These are phyloP conservation scores for Thamnophis sirtalis DNA, from an alignment of 2,113 vertebrate genomes.

Conservation along the genomic window DNA sequence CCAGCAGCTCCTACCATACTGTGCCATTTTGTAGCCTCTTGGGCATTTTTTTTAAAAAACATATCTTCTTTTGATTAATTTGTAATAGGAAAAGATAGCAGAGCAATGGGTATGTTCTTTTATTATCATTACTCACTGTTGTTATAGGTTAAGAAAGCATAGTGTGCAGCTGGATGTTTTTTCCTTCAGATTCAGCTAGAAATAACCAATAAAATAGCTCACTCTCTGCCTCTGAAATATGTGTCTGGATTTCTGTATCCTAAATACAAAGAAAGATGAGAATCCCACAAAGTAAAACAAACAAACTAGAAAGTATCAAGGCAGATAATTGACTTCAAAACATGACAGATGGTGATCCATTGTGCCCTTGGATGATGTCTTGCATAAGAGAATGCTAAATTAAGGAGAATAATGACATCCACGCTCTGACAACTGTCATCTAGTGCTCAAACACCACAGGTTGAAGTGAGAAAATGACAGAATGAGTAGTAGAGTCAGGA, in stretches of 20 bases:
- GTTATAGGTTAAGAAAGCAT: background rate
- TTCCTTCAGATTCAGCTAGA: background rate
- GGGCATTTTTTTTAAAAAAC: background rate
- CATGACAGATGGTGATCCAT: background rate
- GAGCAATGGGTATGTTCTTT: background rate
- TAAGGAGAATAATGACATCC: background rate
- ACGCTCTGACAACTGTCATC: background rate
- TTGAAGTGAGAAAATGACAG: background rate
- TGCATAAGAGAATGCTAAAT: background rate
- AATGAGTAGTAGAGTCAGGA: background rate
- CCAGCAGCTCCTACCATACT: background rate
- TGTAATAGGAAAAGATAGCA: conserved; percentile 5
- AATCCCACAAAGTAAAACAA: background rate
- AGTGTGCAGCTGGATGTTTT: background rate
- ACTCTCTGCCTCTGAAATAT: background rate
- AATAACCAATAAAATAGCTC: background rate
- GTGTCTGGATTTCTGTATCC: background rate
- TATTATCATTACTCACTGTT: conserved; percentile 9
- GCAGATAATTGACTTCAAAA: background rate
- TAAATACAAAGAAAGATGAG: background rate
- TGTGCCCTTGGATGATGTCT: background rate
- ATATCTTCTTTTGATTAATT: conserved; percentile 1
- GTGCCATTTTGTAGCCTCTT: background rate
- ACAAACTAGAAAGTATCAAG: background rate
- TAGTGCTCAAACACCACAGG: background rate